Evolutionary conservation across 1,140 invertebrate genomes (phyloP).

Genomic region (Cyclina sinensis): DNA sequence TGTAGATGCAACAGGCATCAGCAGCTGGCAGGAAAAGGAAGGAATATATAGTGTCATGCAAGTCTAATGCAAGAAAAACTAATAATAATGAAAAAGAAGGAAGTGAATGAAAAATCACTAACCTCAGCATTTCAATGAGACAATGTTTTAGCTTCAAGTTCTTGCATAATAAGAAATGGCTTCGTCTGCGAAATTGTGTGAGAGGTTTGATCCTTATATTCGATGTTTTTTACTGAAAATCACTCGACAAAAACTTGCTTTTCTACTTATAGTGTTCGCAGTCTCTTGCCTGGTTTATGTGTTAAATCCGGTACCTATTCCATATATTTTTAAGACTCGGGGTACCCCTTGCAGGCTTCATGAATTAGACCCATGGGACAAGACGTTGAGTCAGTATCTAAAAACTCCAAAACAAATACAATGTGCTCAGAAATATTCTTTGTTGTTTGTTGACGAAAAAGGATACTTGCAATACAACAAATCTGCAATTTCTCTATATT

Average conservation of each 20-base stretch:
- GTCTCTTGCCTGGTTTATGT: background rate
- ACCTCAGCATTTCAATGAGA: too few relatives aligned
- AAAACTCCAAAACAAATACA: background rate
- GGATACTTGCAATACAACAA: slow-evolving; percentile 42
- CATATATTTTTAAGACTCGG: background rate
- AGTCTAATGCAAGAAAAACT: too few relatives aligned
- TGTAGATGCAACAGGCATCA: too few relatives aligned
- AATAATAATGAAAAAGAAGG: too few relatives aligned
- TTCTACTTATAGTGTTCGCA: background rate
- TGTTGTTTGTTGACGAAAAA: slow-evolving; percentile 55
- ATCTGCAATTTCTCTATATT: slow-evolving; percentile 25
- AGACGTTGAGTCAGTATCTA: slow-evolving; percentile 1
- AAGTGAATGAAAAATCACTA: too few relatives aligned
- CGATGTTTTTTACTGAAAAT: background rate
- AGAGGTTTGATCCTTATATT: too few relatives aligned
- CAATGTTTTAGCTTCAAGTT: too few relatives aligned
- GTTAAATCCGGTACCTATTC: background rate
- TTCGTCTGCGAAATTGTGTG: too few relatives aligned
- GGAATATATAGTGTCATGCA: too few relatives aligned
- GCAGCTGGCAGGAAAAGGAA: too few relatives aligned
- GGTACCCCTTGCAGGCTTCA: slow-evolving; percentile 54
- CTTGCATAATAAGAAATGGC: too few relatives aligned
- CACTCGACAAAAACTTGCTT: background rate
- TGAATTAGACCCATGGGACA: slow-evolving; percentile 62
- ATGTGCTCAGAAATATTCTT: slow-evolving; percentile 28